These are phyloP conservation scores for Stomatorhinus ivindoensis DNA, from an alignment of 2,113 vertebrate species.

Conservation along the genomic window DNA sequence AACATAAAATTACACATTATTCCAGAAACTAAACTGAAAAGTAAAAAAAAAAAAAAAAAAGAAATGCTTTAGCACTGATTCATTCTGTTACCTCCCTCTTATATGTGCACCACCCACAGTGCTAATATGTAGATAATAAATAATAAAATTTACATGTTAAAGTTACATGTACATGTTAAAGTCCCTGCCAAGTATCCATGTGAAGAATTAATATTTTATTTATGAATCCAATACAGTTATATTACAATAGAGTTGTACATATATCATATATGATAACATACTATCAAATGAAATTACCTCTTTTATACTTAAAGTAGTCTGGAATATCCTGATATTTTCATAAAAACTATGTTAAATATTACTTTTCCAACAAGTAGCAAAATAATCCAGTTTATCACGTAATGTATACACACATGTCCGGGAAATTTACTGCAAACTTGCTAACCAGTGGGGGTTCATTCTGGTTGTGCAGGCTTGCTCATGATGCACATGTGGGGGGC, in stretches of 20 bases:
- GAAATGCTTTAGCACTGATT: background rate
- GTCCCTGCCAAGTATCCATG: background rate
- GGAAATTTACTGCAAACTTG: background rate
- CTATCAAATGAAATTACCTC: background rate
- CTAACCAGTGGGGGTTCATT: background rate
- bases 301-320: background rate
- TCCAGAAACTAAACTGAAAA: background rate
- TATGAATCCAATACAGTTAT: background rate
- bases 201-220: background rate
- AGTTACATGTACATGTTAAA: background rate
- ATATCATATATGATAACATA: too few relatives aligned
- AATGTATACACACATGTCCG: background rate
- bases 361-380: background rate
- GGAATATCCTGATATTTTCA: background rate
- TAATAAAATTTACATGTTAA: too few relatives aligned
- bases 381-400: background rate
- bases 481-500: background rate
- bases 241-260: background rate
- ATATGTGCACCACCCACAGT: background rate
- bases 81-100: background rate
- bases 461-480: background rate
- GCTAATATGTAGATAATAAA: too few relatives aligned
- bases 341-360: background rate
- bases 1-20: background rate
- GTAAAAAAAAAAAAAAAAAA: background rate